Evolutionary conservation across 2,888 invertebrate species (phyloP).

Genomic region (Petrolisthes cinctipes): DNA sequence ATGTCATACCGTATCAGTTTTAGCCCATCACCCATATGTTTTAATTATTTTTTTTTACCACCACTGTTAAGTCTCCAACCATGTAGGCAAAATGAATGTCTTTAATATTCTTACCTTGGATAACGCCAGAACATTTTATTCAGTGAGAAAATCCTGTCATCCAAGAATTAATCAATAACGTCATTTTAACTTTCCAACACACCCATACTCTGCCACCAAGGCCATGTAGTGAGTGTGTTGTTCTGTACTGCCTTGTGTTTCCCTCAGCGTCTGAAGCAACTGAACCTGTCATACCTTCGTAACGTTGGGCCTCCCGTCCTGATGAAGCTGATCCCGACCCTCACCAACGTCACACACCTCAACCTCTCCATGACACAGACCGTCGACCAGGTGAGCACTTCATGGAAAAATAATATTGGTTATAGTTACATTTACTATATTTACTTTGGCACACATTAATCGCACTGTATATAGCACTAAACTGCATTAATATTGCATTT

Average conservation of each 20-base stretch:
- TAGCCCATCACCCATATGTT: too few relatives aligned
- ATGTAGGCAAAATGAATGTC: too few relatives aligned
- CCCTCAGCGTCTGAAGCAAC: slow-evolving; percentile 67
- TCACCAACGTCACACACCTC: slow-evolving; percentile 65
- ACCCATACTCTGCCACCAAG: not conserved
- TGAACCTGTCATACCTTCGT: slow-evolving; percentile 68
- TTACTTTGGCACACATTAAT: not conserved
- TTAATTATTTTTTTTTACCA: too few relatives aligned
- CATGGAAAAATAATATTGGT: not conserved
- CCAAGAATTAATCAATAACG: slow-evolving; percentile 3
- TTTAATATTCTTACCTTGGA: too few relatives aligned
- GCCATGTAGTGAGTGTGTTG: too few relatives aligned
- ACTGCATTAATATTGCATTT: too few relatives aligned
- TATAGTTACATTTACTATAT: not conserved
- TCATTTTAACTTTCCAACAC: not conserved
- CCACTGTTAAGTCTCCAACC: too few relatives aligned
- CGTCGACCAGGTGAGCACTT: slow-evolving; percentile 68
- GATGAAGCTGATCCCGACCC: slow-evolving; percentile 36
- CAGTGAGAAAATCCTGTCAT: too few relatives aligned
- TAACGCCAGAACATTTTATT: too few relatives aligned
- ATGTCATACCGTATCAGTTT: too few relatives aligned
- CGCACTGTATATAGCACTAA: not conserved
- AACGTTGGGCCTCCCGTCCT: slow-evolving; percentile 68
- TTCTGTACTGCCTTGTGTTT: not conserved
- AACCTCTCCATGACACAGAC: slow-evolving; percentile 69